Percentiles rank a stretch among this genome's conserved stretches.
Conservation (phyloP, 2,797 vertebrate species). For the Nannoperca australis region DNA sequence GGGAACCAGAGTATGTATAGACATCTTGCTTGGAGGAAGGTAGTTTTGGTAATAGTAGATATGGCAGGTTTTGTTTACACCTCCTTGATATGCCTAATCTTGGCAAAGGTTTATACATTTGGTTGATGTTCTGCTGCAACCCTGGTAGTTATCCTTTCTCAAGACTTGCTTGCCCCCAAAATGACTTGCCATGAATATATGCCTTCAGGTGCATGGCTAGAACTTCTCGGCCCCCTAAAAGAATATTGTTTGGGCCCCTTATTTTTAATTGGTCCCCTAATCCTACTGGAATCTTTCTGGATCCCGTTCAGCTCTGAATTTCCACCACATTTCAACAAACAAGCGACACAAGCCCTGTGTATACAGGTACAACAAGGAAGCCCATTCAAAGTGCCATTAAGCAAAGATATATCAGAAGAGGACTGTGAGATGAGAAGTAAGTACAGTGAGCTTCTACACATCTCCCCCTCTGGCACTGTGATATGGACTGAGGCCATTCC, state of each 20-base stretch:
- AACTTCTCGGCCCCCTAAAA: slow-evolving; percentile 15
- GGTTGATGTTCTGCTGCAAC: background rate
- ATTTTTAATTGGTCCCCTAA: slow-evolving; percentile 7
- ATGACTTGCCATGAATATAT: background rate
- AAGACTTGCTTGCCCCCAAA: background rate
- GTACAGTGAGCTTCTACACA: slow-evolving; percentile 31
- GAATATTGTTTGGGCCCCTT: background rate
- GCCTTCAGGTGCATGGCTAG: background rate
- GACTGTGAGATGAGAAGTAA: slow-evolving; percentile 12
- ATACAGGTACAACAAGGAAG: background rate
- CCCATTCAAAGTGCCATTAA: slow-evolving; percentile 8
- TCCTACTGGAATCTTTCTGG: background rate
- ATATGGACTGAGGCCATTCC: slow-evolving; percentile 59
- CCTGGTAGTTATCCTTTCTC: background rate
- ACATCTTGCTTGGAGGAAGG: background rate
- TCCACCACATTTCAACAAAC: background rate
- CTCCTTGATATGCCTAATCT: background rate
- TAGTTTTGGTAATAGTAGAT: background rate
- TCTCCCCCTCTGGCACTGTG: slow-evolving; percentile 45
- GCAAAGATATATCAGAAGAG: slow-evolving; percentile 18
- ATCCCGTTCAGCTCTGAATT: background rate
- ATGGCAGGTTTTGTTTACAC: background rate
- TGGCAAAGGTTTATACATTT: background rate
- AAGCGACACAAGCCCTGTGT: background rate
- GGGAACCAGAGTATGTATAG: background rate